Evolutionary conservation across 2,888 invertebrate species (phyloP), one percentile per base, ranked within the genome.

Genomic region (Charanyca ferruginea): DNA sequence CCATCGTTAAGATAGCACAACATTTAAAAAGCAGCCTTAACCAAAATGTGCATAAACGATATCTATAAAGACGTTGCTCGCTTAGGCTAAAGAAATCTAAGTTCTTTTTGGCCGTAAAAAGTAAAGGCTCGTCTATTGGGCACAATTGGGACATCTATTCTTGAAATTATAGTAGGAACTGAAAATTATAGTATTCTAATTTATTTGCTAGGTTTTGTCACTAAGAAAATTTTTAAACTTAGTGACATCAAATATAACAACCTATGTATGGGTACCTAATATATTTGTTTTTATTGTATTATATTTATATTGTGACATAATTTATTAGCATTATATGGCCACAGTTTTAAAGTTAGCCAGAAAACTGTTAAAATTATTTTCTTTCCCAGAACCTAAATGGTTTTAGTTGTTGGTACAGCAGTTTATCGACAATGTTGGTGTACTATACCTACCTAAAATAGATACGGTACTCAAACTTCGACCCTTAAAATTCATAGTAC

Each of bases 1-100:
- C 44, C 64, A 59, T 67, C 51, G 44, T 78, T 73, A 47, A 81
- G 75, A 81, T 83, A 78, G 9, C 20, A 23, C 25, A 64, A 60
- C 57, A 79, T 79, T 74, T 55, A 13, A 18, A 28, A 62, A 64
- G n/a, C n/a, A 64, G 38, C 0, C 32, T 52, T 58, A 11, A 63
- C 2, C 45, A 45, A 74, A 64, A 80, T 44, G 0, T 28, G 41
- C 52, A 32, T 75, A 57, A 64, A 35, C 22, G 22, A 52, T 49
- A 59, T 42, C 20, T 42, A 44, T 38, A 57, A 25, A 51, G 25
- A 22, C 9, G 0, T 23, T 58, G 9, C 4, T n/a, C 25, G 16
- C n/a, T 48, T n/a, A 44, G 47, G 42, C 16, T 55, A 22, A 20
- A 55, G 5, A 47, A 57, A 44, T 48, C 11, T 11, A 32, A 32